Base-by-base conservation (phyloP, 2,113 vertebrate species). In the Grantiella picta region DNA sequence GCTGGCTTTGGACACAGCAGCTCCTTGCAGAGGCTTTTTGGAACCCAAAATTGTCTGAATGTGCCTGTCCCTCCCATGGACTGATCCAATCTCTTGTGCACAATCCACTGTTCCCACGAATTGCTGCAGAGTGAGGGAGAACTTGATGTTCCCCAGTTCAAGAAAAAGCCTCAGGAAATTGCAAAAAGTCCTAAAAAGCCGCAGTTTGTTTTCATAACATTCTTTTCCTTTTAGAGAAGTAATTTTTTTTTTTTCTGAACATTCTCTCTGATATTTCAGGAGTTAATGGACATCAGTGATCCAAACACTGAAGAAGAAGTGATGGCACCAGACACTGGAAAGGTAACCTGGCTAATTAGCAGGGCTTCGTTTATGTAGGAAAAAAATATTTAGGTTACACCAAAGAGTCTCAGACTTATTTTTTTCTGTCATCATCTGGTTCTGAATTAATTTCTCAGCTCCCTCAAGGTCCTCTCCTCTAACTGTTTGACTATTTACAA, bases 131-230 rank as follows among this genome's bases (percentile, higher is more conserved):
- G 71, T 24, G 64, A 93, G 95, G 89, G 64, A 93, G 95, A 86
- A 97, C 94, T 93, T 90, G 71, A 91, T 96, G 96, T 96, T 94
- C 96, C 78, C 47, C 94, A 82, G 94, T 28, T 94, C 86, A 82
- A 95, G 92, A 95, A 95, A 93, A 96, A 96, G 92, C 87, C 91
- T 91, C 79, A 96, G 95, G 94, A 97, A 95, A 97, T 97, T 96
- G 95, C 94, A 97, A 96, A 95, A 97, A 97, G 92, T 95, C 95
- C 94, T 95, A 82, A 93, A 95, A 89, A 97, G 93, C 95, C 96
- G 0, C 96, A 96, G 89, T 95, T 93, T 94, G 91, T 96, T 97
- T 97, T 97, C 90, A 73, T 94, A 95, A 40, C 96, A 96, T 96
- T 97, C 91, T 96, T 96, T 96, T 94, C 87, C 90, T 96, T 91